Conservation (phyloP, 2,888 invertebrate genomes). For the Athalia cordata region DNA sequence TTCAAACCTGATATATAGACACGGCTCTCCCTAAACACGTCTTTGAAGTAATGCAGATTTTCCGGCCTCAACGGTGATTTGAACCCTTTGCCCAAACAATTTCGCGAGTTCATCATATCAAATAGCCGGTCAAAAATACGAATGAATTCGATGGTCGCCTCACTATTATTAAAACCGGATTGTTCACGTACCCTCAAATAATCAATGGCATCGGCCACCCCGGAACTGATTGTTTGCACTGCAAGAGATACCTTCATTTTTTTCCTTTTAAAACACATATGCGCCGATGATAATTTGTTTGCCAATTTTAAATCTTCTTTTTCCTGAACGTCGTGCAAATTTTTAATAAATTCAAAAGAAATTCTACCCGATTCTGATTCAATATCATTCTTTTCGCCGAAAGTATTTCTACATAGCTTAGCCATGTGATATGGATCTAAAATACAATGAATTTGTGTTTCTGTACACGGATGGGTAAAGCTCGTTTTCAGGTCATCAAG, state of each 20-base stretch:
- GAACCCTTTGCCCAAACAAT: conserved; percentile 50
- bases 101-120: conserved; percentile 52
- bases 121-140: conserved; percentile 49
- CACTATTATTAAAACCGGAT: conserved; percentile 47
- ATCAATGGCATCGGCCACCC: conserved; percentile 52
- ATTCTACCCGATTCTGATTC: conserved; percentile 1
- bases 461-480: conserved; percentile 35
- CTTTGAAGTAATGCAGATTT: conserved; percentile 47
- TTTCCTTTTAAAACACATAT: conserved; percentile 27
- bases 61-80: conserved; percentile 50
- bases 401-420: conserved; percentile 42
- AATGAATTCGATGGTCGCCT: conserved; percentile 52
- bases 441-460: conserved; percentile 33
- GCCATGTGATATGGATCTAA: conserved; percentile 39
- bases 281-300: conserved; percentile 21
- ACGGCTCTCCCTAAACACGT: conserved; percentile 35
- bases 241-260: conserved; percentile 46
- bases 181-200: conserved; percentile 44
- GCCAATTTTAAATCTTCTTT: conserved; percentile 28
- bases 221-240: conserved; percentile 49
- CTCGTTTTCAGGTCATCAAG: conserved; percentile 23
- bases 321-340: conserved; percentile 26
- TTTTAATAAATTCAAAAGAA: conserved; percentile 30
- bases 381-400: conserved; percentile 31
- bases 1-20: conserved; percentile 44